These are phyloP conservation scores for Thecophora atra DNA, from an alignment of 2,888 invertebrate species.

Conservation along the genomic window DNA sequence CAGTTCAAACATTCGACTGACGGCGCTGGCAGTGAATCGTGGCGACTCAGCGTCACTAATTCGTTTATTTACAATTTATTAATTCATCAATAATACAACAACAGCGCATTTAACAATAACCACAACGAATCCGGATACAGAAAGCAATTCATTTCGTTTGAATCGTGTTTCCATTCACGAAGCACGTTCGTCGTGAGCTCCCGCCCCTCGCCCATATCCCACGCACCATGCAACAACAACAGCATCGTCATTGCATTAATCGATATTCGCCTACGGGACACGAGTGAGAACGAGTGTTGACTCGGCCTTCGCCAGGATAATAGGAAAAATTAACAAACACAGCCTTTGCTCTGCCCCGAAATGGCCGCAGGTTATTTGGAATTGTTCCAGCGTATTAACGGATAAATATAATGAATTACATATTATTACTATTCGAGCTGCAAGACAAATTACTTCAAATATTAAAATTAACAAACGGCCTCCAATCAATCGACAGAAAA, in stretches of 20 bases:
- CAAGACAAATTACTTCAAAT: conserved; percentile 21
- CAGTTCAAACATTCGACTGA: background rate
- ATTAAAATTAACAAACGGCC: conserved; percentile 6
- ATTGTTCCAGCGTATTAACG: background rate
- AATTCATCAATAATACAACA: conserved; percentile 18
- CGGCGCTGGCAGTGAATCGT: background rate
- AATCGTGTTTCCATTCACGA: conserved; percentile 1
- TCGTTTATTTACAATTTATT: conserved; percentile 28
- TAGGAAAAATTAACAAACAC: conserved; percentile 1
- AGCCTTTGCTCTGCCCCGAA: background rate
- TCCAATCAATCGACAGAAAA: background rate
- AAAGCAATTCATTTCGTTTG: background rate
- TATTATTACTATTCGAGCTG: conserved; percentile 9
- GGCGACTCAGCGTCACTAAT: conserved; percentile 21
- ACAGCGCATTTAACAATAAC: background rate
- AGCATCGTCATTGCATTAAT: too few species aligned
- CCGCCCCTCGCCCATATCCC: background rate
- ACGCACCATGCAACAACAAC: background rate
- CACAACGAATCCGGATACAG: background rate
- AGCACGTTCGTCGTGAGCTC: background rate
- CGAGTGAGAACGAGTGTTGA: background rate
- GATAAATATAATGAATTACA: conserved; percentile 11
- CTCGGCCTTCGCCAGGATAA: background rate
- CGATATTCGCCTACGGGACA: too few species aligned
- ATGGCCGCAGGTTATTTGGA: too few species aligned